Evolutionary conservation across 2,113 vertebrate species (phyloP).

Genomic region (Alouatta palliata): DNA sequence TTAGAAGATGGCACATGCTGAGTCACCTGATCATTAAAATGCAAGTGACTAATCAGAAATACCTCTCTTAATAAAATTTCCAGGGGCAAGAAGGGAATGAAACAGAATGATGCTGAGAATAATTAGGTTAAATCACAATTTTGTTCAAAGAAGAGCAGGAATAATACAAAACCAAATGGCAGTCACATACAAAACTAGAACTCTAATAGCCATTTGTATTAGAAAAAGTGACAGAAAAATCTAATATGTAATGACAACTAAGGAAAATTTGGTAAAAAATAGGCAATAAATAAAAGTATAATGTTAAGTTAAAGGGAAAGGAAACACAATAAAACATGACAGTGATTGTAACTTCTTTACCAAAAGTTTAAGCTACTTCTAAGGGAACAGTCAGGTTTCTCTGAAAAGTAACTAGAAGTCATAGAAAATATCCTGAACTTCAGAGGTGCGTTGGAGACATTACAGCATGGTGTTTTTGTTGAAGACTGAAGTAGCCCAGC

Average conservation of each 20-base stretch:
- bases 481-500: not conserved
- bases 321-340: not conserved
- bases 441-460: not conserved
- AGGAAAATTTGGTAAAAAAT: not conserved
- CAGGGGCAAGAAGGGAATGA: not conserved
- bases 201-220: not conserved
- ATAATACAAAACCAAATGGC: not conserved
- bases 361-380: not conserved
- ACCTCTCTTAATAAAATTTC: slow-evolving; percentile 31
- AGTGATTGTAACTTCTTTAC: not conserved
- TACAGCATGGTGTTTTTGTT: not conserved
- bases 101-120: not conserved
- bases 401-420: not conserved
- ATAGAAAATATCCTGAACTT: not conserved
- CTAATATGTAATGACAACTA: not conserved
- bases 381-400: not conserved
- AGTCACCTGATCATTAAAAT: not conserved
- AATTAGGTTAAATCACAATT: not conserved
- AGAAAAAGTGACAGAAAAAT: not conserved
- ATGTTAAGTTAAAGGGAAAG: not conserved
- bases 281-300: not conserved
- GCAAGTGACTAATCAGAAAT: not conserved
- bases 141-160: slow-evolving; percentile 33
- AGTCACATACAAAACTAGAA: not conserved
- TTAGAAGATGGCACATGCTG: not conserved